phyloP scores from a whole-genome alignment of 1,140 invertebrate species.

The Helicoverpa zea region DNA sequence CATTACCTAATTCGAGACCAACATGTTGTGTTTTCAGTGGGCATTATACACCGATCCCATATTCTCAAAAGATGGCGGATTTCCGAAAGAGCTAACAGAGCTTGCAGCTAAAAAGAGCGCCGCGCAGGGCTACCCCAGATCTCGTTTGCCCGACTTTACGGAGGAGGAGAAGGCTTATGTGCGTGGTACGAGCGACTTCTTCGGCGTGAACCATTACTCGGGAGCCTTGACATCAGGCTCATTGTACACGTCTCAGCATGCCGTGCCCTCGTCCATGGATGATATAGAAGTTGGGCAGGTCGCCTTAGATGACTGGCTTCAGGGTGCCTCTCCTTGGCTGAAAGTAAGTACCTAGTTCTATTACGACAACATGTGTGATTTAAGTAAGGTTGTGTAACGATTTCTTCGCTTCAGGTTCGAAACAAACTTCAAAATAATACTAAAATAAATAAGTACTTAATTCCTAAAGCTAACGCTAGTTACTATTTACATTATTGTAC shows the following conservation, averaged over 20 bases:
- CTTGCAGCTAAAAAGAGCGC: constrained; percentile 80
- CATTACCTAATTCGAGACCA: too few relatives aligned
- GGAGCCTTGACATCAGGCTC: constrained; percentile 6
- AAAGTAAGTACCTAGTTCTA: constrained; percentile 28
- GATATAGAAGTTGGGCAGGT: constrained; percentile 30
- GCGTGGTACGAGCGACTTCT: constrained; percentile 47
- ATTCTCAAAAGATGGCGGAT: constrained; percentile 83
- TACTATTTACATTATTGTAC: too few relatives aligned
- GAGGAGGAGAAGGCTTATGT: constrained; percentile 79
- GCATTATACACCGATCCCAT: constrained; percentile 55
- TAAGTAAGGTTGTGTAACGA: too few relatives aligned
- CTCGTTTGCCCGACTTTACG: constrained; percentile 83
- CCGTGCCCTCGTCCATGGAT: constrained; percentile 39
- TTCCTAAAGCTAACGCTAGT: too few relatives aligned
- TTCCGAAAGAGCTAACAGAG: constrained; percentile 86
- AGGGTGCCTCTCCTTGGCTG: constrained; percentile 41
- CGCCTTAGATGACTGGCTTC: constrained; percentile 33
- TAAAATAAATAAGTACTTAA: too few relatives aligned
- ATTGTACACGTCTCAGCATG: background rate
- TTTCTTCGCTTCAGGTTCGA: too few relatives aligned
- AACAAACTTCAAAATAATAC: too few relatives aligned
- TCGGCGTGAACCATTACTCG: constrained; percentile 49
- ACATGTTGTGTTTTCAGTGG: constrained; percentile 39
- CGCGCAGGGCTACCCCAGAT: constrained; percentile 75
- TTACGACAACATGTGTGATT: too few relatives aligned